Evolutionary conservation across 2,888 invertebrate genomes (phyloP).

Genomic region (Drosophila macrospina): DNA sequence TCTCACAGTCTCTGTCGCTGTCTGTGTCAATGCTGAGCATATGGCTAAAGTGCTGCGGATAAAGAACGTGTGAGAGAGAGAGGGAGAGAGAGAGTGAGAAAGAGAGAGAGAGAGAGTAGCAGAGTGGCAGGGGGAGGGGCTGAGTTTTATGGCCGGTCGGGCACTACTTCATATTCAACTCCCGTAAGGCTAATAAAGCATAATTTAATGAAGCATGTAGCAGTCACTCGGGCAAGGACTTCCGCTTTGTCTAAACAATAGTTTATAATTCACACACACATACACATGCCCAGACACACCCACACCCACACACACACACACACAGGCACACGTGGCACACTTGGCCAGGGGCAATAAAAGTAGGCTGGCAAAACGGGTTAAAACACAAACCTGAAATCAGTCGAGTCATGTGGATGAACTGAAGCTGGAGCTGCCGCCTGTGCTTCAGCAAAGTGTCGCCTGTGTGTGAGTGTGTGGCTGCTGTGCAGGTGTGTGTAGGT

Average conservation of each 20-base stretch:
- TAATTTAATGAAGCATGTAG: slow-evolving; percentile 83
- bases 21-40: slow-evolving; percentile 36
- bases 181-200: slow-evolving; percentile 83
- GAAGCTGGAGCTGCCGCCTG: slow-evolving; percentile 13
- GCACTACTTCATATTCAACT: slow-evolving; percentile 81
- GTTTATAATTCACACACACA: slow-evolving; percentile 75
- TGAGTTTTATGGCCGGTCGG: slow-evolving; percentile 63
- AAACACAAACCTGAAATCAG: slow-evolving; percentile 56
- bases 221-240: slow-evolving; percentile 71
- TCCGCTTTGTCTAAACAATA: slow-evolving; percentile 82
- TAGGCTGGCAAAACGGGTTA: slow-evolving; percentile 64
- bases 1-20: too few relatives aligned
- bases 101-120: slow-evolving; percentile 12
- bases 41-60: slow-evolving; percentile 24
- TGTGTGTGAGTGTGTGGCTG: slow-evolving; percentile 20
- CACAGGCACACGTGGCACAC: slow-evolving; percentile 3
- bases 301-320: slow-evolving; percentile 22
- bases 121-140: slow-evolving; percentile 35
- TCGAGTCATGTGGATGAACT: slow-evolving; percentile 33
- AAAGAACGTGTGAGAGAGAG: slow-evolving; percentile 11
- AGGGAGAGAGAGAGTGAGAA: neutral
- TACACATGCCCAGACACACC: slow-evolving; percentile 24
- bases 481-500: slow-evolving; percentile 16
- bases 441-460: slow-evolving; percentile 6
- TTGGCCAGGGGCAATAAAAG: slow-evolving; percentile 53